Evolutionary conservation across 2,797 vertebrate species (phyloP), one percentile per base, ranked within the genome.

Genomic region (Crotalus adamanteus): DNA sequence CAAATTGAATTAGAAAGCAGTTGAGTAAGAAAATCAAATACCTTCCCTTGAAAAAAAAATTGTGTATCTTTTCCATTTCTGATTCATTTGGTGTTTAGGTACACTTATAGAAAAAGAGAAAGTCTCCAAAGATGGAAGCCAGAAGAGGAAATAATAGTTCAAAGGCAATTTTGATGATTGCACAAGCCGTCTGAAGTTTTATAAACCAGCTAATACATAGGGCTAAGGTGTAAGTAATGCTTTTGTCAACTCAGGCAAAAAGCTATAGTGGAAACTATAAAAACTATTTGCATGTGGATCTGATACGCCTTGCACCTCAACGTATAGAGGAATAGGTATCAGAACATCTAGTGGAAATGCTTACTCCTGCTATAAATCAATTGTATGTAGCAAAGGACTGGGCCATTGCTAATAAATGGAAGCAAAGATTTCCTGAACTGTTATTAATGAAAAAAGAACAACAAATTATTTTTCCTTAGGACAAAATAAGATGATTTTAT

Each of bases 301-400:
- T 95, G 91, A 94, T 63, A 94, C 90, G n/a, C 11, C 57, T 93
- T 96, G 93, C 93, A 92, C 90, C 95, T 96, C 88, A 94, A 94
- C 90, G 95, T 60, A 56, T 47, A 94, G 88, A 96, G 86, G 78
- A 95, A 91, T 37, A 93, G 73, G 13, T 86, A 86, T 78, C 92
- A 94, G 92, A 94, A 91, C 57, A n/a, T 92, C 90, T 94, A 91
- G 91, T 89, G 7, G 63, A 90, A 65, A 89, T 85, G 65, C 90
- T 86, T 95, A 94, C 88, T 94, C 91, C 85, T 91, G 86, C 95
- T 95, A 96, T 94, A 94, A 95, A 96, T 93, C 95, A 91, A 57
- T 91, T 95, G 26, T 60, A 51, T 88, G 37, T 94, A 95, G 65
- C 90, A 91, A 92, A 86, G 53, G 92, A 86, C 91, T 91, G 0